These are phyloP conservation scores for Nephrotoma flavescens DNA, from an alignment of 2,888 invertebrate genomes.

Conservation along the genomic window DNA sequence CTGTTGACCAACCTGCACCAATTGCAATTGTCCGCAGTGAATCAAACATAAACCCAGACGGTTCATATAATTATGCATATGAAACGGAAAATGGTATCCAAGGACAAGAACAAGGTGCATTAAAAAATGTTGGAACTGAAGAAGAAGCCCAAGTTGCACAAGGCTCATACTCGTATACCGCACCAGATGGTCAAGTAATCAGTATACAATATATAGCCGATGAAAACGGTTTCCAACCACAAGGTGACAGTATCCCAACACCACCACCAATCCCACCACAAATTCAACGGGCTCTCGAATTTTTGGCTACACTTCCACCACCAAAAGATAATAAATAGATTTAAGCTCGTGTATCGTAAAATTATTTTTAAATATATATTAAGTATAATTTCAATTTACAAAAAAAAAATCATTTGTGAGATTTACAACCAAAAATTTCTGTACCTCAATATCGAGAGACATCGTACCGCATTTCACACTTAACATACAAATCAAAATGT, in stretches of 20 bases:
- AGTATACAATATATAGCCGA: conserved; percentile 48
- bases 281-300: conserved; percentile 49
- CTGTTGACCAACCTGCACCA: conserved; percentile 35
- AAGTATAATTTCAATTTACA: not conserved
- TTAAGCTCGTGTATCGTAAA: not conserved
- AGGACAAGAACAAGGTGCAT: conserved; percentile 41
- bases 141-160: conserved; percentile 42
- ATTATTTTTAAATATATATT: not conserved
- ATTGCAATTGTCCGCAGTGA: conserved; percentile 53
- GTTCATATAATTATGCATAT: conserved; percentile 37
- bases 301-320: conserved; percentile 47
- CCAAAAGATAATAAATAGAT: conserved; percentile 7
- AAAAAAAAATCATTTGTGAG: not conserved
- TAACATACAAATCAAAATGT: not conserved
- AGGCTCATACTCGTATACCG: conserved; percentile 46
- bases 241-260: conserved; percentile 30
- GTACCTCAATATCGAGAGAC: not conserved
- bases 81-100: conserved; percentile 44
- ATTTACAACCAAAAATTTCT: not conserved
- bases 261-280: conserved; percentile 55
- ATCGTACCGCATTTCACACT: not conserved
- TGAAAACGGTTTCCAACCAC: conserved; percentile 54
- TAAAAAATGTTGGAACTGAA: conserved; percentile 40
- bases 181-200: conserved; percentile 45
- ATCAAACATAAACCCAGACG: conserved; percentile 52